phyloP scores from a whole-genome alignment of 1,140 invertebrate genomes.

The Sarcophaga peregrina region DNA sequence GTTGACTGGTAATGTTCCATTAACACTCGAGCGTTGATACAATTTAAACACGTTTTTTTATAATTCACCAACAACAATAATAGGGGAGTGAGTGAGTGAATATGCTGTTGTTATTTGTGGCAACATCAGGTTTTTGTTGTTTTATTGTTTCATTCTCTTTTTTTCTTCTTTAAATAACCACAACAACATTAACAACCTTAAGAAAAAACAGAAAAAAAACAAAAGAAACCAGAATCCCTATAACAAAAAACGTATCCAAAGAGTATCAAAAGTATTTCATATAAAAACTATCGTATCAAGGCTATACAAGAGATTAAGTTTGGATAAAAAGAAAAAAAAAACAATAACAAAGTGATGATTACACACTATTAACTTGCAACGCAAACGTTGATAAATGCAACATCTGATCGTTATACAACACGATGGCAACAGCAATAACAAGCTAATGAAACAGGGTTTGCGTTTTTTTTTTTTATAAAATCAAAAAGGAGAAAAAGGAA shows the following conservation, averaged over 20 bases:
- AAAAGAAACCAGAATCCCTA: slow-evolving; percentile 13
- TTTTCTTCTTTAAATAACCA: background rate
- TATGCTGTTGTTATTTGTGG: no score
- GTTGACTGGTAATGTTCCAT: no score
- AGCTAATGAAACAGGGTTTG: no score
- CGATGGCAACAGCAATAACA: no score
- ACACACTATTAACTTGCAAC: background rate
- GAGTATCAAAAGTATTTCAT: slow-evolving; percentile 2
- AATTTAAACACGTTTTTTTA: slow-evolving; percentile 10
- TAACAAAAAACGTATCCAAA: background rate
- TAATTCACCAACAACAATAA: background rate
- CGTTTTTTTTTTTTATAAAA: no score
- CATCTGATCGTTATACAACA: no score
- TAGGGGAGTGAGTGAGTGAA: background rate
- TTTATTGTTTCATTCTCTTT: background rate
- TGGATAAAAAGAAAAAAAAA: background rate
- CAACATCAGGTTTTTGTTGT: no score
- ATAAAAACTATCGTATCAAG: no score
- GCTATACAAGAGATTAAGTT: no score
- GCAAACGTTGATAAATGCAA: no score
- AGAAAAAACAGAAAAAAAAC: no score
- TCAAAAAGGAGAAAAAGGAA: no score
- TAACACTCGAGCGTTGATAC: background rate
- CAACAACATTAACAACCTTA: background rate
- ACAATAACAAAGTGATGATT: slow-evolving; percentile 19